Base-by-base conservation (phyloP, 2,113 vertebrate species). In the Epinephelus fuscoguttatus region DNA sequence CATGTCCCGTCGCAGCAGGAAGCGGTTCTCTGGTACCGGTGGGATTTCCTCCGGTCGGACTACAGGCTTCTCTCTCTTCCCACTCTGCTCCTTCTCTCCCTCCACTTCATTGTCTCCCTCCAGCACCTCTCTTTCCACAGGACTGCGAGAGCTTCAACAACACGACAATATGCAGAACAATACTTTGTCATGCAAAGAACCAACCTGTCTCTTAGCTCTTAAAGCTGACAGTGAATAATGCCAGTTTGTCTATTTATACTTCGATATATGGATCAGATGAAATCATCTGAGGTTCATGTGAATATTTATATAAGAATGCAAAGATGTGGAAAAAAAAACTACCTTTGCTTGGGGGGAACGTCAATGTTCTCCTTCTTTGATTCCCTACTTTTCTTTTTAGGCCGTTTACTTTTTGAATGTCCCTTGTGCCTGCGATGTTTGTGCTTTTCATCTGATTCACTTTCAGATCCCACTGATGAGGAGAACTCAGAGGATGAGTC, bases 31-130 rank as follows among this genome's bases (percentile, higher is more conserved):
- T 14, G 98, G 98, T 84, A 99, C 97, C 1, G 98, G 98, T 63
- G 98, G 98, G 80, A 99, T 99, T 91, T 99, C 98, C 93, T 99
- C 98, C 7, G 97, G 97, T 57, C 98, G 96, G 70, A 99, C 98
- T 8, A 98, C 96, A 0, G 96, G 98, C 81, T 99, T 99, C 78
- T 97, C 97, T 86, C 98, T 96, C 87, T 97, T 98, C 1, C 94
- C 91, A 72, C 87, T 94, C 42, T 92, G 84, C 42, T 98, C 97
- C 0, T 55, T 93, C 33, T 92, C 93, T 81, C 81, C 94, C 73
- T 95, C 97, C 27, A 94, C 94, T 47, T 97, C 95, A 70, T 93
- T 94, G 23, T 96, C 96, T 53, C 94, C 96, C 47, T 95, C 84
- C 18, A 15, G 37, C n/a, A 92, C 91, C 1, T 93, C 96, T 84